Evolutionary conservation across 1,140 invertebrate genomes (phyloP), one percentile per base, ranked within the genome.

Genomic region (Diabrotica virgifera): DNA sequence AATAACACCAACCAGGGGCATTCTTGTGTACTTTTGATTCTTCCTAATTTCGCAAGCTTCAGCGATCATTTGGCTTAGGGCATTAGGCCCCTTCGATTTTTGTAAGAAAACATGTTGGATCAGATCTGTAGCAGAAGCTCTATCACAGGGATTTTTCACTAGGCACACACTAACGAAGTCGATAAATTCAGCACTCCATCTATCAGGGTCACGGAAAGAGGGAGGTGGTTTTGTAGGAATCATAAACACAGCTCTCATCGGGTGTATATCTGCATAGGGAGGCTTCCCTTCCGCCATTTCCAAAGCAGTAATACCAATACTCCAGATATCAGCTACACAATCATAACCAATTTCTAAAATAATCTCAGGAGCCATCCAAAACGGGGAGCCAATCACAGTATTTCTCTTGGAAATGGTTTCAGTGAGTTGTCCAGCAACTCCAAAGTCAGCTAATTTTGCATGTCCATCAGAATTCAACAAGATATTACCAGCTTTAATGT

Each of bases 251-350:
- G 97, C 95, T 68, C 97, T 83, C 97, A 99, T 99, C 10, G 97
- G 97, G 85, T 99, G 97, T 75, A 99, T 99, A 80, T 99, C 96
- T 10, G 95, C 95, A 79, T 99, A 98, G 0, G 97, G 97, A 9
- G 97, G 97, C 81, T 98, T 96, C 5, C 97, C 96, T 82, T 99
- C 97, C 0, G 96, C 96, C 96, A 99, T 99, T 85, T 99, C 97
- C 59, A 99, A 83, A 11, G 96, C 96, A 35, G 97, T 99, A 70
- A 99, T 99, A 64, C 92, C 94, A 71, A 97, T 85, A 73, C 93
- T 97, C 97, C 97, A 99, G 76, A 99, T 98, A 82, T 99, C 97
- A 0, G 97, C 97, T 6, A 96, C 95, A 82, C 96, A 99, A 81
- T 99, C 96, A 79, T 99, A 99, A 10, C 97, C 97, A 66, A 99